These are phyloP conservation scores for Picathartes gymnocephalus DNA, from an alignment of 2,113 vertebrate genomes.

Conservation along the genomic window DNA sequence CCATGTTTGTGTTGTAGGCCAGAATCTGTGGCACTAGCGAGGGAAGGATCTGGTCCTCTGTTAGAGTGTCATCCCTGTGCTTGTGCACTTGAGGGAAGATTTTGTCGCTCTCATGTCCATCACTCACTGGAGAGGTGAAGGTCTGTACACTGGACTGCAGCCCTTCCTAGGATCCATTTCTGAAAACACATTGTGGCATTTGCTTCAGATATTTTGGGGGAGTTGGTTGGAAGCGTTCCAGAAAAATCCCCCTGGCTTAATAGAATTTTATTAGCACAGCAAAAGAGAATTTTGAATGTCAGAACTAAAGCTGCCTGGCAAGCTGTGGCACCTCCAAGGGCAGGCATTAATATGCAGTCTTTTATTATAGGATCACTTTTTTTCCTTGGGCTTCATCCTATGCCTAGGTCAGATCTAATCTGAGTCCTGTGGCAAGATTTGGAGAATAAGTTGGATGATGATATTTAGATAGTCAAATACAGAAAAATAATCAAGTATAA, in stretches of 20 bases:
- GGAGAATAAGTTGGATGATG: background rate
- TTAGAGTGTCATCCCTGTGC: background rate
- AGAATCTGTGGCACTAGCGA: background rate
- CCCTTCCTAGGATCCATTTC: background rate
- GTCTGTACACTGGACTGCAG: background rate
- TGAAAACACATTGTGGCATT: background rate
- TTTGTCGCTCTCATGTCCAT: background rate
- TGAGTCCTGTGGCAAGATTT: background rate
- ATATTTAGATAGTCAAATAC: background rate
- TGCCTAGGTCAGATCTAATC: background rate
- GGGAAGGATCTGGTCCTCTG: background rate
- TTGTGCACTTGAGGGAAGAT: background rate
- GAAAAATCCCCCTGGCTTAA: background rate
- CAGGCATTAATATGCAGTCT: background rate
- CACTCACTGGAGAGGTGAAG: background rate
- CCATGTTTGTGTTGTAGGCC: background rate
- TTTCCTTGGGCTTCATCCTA: background rate
- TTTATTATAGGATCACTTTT: background rate
- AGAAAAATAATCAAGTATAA: background rate
- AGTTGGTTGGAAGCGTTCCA: background rate
- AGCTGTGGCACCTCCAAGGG: background rate
- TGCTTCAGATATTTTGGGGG: background rate
- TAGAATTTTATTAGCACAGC: background rate
- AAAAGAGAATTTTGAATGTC: background rate
- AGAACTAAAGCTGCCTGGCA: conserved; percentile 6